phyloP scores from a whole-genome alignment of 1,140 invertebrate genomes.

The Drosophila tsacasi region DNA sequence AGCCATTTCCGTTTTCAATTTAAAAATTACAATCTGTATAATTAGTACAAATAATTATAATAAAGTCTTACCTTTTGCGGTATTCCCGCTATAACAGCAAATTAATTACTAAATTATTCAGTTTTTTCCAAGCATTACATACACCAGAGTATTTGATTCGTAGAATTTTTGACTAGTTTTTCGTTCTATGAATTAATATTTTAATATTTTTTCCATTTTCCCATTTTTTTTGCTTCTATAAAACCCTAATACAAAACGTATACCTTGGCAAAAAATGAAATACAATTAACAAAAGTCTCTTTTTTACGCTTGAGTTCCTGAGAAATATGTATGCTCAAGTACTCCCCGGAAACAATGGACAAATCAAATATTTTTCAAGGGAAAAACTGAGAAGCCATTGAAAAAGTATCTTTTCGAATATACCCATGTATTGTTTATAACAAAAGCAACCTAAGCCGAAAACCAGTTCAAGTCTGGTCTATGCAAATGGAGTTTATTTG shows the following conservation, averaged over 20 bases:
- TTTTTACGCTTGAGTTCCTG: constrained; percentile 13
- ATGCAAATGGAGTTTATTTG: constrained; percentile 36
- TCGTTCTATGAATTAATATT: background rate
- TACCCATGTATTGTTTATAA: constrained; percentile 13
- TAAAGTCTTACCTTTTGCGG: background rate
- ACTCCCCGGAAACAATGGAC: background rate
- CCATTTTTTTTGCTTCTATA: no score
- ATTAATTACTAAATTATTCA: background rate
- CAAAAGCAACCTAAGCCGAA: constrained; percentile 24
- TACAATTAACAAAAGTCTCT: background rate
- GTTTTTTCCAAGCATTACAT: background rate
- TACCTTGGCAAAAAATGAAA: background rate
- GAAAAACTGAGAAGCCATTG: constrained; percentile 5
- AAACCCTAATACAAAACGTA: background rate
- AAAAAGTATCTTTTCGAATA: constrained; percentile 9
- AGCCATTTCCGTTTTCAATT: background rate
- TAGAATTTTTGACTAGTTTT: background rate
- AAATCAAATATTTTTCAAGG: constrained; percentile 5
- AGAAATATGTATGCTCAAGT: background rate
- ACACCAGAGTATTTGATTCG: background rate
- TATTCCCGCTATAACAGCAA: background rate
- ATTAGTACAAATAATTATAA: background rate
- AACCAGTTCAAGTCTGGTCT: constrained; percentile 49
- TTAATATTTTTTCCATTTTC: background rate
- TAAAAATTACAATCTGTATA: background rate